Evolutionary conservation across 2,888 invertebrate genomes (phyloP).

Genomic region (Gastracanthus pulcherrimus): DNA sequence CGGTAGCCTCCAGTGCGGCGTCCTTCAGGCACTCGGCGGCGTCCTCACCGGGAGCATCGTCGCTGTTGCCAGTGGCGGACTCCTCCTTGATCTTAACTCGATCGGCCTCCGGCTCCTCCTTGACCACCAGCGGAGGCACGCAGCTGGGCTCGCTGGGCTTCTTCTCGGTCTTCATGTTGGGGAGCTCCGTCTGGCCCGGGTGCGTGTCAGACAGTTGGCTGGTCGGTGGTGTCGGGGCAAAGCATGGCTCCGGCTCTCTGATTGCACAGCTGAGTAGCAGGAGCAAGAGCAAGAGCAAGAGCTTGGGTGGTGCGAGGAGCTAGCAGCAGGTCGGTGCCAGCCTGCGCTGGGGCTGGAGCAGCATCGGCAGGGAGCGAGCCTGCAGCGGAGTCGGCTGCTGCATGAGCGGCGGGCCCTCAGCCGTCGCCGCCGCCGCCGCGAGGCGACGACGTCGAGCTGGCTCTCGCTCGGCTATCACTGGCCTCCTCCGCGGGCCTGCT

Average conservation of each 20-base stretch:
- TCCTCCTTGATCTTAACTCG: slow-evolving; percentile 74
- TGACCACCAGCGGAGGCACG: slow-evolving; percentile 72
- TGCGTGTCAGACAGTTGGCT: slow-evolving; percentile 36
- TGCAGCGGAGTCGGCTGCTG: neutral
- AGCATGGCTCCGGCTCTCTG: slow-evolving; percentile 42
- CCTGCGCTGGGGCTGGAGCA: neutral
- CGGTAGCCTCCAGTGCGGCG: slow-evolving; percentile 66
- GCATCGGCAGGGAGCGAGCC: neutral
- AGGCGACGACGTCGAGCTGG: slow-evolving; percentile 31
- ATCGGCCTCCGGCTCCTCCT: slow-evolving; percentile 72
- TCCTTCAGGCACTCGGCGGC: slow-evolving; percentile 71
- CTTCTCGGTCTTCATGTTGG: slow-evolving; percentile 76
- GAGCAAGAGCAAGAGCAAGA: no score
- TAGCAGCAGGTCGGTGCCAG: slow-evolving; percentile 17
- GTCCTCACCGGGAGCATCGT: slow-evolving; percentile 72
- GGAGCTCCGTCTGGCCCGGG: neutral
- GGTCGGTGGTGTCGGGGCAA: neutral
- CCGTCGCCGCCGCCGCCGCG: slow-evolving; percentile 24
- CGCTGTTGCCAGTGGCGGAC: slow-evolving; percentile 67
- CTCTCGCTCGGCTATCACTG: neutral
- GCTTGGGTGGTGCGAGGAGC: no score
- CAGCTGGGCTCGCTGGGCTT: slow-evolving; percentile 74
- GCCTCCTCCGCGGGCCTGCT: neutral
- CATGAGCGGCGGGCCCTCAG: neutral
- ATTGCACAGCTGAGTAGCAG: no score